A percentile compares a stretch with the other conserved stretches of the same genome.
phyloP scores from a whole-genome alignment of 2,888 invertebrate species.

The Drosophila prostipennis region DNA sequence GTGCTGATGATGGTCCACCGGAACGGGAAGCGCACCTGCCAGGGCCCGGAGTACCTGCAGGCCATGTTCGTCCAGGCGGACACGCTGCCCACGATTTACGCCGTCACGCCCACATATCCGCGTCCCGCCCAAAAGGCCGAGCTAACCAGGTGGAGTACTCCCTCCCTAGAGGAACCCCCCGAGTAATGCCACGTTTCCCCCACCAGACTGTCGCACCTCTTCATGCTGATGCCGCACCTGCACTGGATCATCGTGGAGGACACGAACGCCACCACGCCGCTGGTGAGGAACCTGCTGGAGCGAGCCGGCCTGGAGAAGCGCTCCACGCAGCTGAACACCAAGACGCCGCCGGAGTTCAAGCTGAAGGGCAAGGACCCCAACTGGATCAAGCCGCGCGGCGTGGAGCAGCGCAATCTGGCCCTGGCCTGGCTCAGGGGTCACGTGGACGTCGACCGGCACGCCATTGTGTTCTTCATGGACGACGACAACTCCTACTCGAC shows the following conservation, averaged over 20 bases:
- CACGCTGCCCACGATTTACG: conserved; percentile 90
- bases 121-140: conserved; percentile 97
- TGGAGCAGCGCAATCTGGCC: conserved; percentile 95
- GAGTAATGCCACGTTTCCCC: neutral
- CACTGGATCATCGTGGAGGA: conserved; percentile 98
- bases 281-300: conserved; percentile 90
- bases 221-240: conserved; percentile 93
- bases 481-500: conserved; percentile 98
- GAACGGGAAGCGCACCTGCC: conserved; percentile 77
- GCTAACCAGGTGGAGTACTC: conserved; percentile 88
- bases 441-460: conserved; percentile 85
- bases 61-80: conserved; percentile 70
- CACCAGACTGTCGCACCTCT: conserved; percentile 91
- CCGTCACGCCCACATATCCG: conserved; percentile 95
- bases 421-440: conserved; percentile 88
- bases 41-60: conserved; percentile 79
- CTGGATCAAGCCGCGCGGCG: conserved; percentile 93
- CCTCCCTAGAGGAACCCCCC: neutral
- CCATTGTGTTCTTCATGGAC: conserved; percentile 96
- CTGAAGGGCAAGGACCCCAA: conserved; percentile 87
- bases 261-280: conserved; percentile 85
- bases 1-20: conserved; percentile 81
- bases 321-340: conserved; percentile 87
- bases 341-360: conserved; percentile 90
- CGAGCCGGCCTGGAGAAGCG: conserved; percentile 81